phyloP scores from a whole-genome alignment of 2,888 invertebrate genomes.

The Herminia tarsipennalis region DNA sequence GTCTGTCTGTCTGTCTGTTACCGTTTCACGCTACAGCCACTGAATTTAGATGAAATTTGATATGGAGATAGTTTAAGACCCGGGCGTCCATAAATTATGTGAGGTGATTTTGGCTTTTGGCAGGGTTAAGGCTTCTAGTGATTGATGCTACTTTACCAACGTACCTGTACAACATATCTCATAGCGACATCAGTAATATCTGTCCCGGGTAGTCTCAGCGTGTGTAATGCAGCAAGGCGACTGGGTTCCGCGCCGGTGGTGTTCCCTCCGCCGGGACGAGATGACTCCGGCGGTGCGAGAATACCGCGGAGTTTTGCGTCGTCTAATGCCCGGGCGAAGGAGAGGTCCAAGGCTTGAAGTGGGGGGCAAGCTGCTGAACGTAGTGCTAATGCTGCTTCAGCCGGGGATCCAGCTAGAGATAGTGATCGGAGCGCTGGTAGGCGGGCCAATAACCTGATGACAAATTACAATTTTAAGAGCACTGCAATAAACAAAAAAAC shows the following conservation, averaged over 20 bases:
- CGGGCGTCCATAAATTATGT: too few species aligned
- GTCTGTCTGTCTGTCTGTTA: too few species aligned
- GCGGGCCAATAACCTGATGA: conserved; percentile 89
- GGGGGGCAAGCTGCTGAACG: conserved; percentile 94
- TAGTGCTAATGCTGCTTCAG: conserved; percentile 92
- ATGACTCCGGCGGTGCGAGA: conserved; percentile 94
- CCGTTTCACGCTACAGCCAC: too few species aligned
- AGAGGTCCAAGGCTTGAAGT: conserved; percentile 91
- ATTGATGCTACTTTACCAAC: too few species aligned
- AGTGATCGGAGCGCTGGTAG: conserved; percentile 93
- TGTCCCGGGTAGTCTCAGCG: conserved; percentile 93
- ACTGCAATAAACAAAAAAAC: not conserved
- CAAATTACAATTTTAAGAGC: not conserved
- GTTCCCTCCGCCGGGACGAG: conserved; percentile 87
- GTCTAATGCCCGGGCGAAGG: conserved; percentile 94
- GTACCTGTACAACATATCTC: conserved; percentile 79
- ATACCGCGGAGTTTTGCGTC: conserved; percentile 94
- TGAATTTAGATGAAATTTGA: too few species aligned
- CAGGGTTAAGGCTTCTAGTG: too few species aligned
- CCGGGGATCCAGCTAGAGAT: conserved; percentile 90
- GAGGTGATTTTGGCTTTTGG: too few species aligned
- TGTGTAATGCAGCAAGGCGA: conserved; percentile 89
- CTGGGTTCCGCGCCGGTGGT: conserved; percentile 75
- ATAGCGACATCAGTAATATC: conserved; percentile 96
- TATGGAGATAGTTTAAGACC: too few species aligned